Conservation (phyloP, 2,888 invertebrate species). For the Lochmaea capreae region DNA sequence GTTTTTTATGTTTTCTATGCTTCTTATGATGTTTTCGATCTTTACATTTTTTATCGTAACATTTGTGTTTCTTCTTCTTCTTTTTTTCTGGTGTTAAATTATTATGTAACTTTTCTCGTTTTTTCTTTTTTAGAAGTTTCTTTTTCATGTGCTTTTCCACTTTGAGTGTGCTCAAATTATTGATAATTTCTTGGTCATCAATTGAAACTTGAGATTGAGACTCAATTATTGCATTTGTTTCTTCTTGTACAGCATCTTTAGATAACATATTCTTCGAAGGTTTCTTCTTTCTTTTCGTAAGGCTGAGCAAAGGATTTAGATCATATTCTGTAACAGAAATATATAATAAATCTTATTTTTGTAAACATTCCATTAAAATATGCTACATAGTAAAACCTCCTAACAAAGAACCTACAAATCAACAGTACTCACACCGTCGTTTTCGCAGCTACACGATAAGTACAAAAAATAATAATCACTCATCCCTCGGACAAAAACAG, state of each 20-base stretch:
- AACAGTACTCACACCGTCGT: too few species aligned
- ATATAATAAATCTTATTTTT: background rate
- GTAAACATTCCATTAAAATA: too few species aligned
- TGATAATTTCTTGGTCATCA: slow-evolving; percentile 36
- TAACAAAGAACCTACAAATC: too few species aligned
- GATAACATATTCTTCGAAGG: slow-evolving; percentile 73
- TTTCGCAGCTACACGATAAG: too few species aligned
- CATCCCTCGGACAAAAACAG: too few species aligned
- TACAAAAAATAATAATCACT: too few species aligned
- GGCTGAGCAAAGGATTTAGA: slow-evolving; percentile 80
- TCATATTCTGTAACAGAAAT: slow-evolving; percentile 77
- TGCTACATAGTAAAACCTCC: too few species aligned
- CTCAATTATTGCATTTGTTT: slow-evolving; percentile 1
- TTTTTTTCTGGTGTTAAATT: slow-evolving; percentile 67
- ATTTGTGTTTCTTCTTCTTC: slow-evolving; percentile 77
- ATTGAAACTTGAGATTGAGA: slow-evolving; percentile 31
- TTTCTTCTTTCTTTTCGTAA: slow-evolving; percentile 81
- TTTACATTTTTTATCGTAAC: slow-evolving; percentile 77
- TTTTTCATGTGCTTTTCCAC: slow-evolving; percentile 70
- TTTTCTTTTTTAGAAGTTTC: slow-evolving; percentile 76
- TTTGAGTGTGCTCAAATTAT: slow-evolving; percentile 49
- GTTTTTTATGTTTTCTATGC: slow-evolving; percentile 82
- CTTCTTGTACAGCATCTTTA: slow-evolving; percentile 47
- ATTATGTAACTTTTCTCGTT: slow-evolving; percentile 73
- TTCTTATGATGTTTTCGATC: slow-evolving; percentile 82